Evolutionary conservation across 2,113 vertebrate genomes (phyloP).

Genomic region (Leucopternis melanops): DNA sequence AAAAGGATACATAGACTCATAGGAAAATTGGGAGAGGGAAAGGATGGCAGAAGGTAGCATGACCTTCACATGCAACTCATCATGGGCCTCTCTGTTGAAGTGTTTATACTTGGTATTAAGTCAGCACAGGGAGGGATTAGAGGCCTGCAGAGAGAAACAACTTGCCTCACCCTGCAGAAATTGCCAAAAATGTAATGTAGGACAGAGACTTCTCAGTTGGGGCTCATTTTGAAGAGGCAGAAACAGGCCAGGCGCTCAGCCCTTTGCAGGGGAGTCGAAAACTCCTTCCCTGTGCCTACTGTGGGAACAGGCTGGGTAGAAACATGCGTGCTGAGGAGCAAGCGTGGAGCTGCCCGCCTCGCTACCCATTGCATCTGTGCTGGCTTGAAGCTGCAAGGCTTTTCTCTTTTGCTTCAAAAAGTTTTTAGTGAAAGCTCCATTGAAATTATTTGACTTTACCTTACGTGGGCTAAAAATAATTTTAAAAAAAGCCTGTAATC

Average conservation of each 20-base stretch:
- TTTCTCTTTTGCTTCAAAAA: neutral
- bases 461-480: neutral
- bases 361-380: neutral
- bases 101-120: neutral
- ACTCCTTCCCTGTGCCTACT: neutral
- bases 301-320: neutral
- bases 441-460: neutral
- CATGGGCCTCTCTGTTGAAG: neutral
- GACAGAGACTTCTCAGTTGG: neutral
- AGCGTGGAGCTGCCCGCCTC: neutral
- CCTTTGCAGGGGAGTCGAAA: neutral
- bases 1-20: neutral
- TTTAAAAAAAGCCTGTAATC: neutral
- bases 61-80: neutral
- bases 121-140: neutral
- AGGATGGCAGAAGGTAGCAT: neutral
- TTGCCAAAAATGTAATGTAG: constrained; percentile 1
- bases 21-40: constrained; percentile 6
- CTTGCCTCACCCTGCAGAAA: neutral
- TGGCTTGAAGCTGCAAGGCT: neutral
- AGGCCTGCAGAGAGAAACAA: neutral
- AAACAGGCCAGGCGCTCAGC: neutral
- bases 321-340: rapidly evolving
- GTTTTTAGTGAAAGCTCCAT: neutral
- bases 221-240: neutral